A percentile compares a stretch with the other conserved stretches of the same genome.
These are phyloP conservation scores for Caenorhabditis tropicalis DNA, from an alignment of 1,140 invertebrate species.

Conservation along the genomic window DNA sequence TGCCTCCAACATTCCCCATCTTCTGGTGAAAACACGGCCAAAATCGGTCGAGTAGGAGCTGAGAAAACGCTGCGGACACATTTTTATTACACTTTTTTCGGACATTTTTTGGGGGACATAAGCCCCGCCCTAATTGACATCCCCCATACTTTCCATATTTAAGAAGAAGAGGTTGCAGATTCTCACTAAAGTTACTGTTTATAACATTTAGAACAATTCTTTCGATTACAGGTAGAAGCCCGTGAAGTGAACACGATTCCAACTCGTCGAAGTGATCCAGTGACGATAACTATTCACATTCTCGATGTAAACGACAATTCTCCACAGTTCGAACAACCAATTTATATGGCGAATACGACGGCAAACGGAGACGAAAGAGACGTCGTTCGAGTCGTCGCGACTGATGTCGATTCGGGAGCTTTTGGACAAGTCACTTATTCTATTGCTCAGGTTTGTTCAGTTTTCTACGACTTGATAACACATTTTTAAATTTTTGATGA, in stretches of 20 bases:
- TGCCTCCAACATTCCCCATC: no score
- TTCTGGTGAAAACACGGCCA: no score
- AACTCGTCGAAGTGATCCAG: conserved; percentile 62
- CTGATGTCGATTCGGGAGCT: conserved; percentile 50
- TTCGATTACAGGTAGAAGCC: conserved; percentile 60
- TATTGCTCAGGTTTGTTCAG: conserved; percentile 1
- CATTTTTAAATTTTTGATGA: no score
- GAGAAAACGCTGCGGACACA: no score
- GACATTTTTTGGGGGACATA: no score
- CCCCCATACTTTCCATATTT: no score
- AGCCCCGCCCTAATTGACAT: no score
- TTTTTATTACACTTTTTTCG: no score
- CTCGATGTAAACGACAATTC: conserved; percentile 66
- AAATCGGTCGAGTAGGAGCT: no score
- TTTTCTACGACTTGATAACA: background rate
- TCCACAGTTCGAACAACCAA: conserved; percentile 62
- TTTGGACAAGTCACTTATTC: conserved; percentile 49
- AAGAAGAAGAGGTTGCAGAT: no score
- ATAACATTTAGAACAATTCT: background rate
- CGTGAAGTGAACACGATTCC: conserved; percentile 69
- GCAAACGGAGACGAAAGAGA: conserved; percentile 56
- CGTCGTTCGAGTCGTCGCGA: conserved; percentile 46
- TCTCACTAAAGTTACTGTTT: no score
- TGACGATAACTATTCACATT: conserved; percentile 66
- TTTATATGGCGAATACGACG: conserved; percentile 70